These are phyloP conservation scores for Mormoops blainvillei DNA, from an alignment of 2,113 vertebrate species.

Conservation along the genomic window DNA sequence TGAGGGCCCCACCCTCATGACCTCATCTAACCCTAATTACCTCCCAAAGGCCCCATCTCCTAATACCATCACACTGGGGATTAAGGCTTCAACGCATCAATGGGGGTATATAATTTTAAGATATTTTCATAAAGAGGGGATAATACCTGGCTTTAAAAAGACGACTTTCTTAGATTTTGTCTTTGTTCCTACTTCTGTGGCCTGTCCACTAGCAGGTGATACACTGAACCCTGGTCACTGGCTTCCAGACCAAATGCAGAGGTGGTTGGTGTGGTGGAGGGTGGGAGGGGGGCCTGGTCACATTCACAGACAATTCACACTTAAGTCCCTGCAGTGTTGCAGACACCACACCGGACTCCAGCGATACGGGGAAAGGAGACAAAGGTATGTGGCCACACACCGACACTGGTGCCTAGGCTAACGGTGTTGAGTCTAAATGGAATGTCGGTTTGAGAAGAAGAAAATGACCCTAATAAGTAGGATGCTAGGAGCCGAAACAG, in stretches of 20 bases:
- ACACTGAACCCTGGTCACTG: neutral
- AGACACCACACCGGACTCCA: neutral
- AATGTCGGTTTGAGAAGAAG: neutral
- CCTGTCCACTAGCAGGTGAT: neutral
- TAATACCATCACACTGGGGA: neutral
- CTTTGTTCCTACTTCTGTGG: neutral
- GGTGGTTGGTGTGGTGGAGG: no score
- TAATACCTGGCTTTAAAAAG: neutral
- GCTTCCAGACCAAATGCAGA: neutral
- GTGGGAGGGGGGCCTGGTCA: neutral
- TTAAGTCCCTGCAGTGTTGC: neutral
- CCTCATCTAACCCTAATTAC: neutral
- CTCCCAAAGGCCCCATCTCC: neutral
- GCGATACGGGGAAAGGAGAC: neutral
- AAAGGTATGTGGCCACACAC: rapidly evolving
- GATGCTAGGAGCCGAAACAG: neutral
- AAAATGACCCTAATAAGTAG: neutral
- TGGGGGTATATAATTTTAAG: neutral
- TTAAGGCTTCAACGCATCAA: neutral
- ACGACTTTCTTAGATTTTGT: neutral
- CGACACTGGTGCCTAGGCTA: neutral
- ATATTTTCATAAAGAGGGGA: neutral
- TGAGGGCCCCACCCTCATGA: neutral
- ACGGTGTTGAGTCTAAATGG: neutral
- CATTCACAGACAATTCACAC: neutral